Conservation (phyloP, 2,888 invertebrate genomes). For the Orthonevra nobilis region DNA sequence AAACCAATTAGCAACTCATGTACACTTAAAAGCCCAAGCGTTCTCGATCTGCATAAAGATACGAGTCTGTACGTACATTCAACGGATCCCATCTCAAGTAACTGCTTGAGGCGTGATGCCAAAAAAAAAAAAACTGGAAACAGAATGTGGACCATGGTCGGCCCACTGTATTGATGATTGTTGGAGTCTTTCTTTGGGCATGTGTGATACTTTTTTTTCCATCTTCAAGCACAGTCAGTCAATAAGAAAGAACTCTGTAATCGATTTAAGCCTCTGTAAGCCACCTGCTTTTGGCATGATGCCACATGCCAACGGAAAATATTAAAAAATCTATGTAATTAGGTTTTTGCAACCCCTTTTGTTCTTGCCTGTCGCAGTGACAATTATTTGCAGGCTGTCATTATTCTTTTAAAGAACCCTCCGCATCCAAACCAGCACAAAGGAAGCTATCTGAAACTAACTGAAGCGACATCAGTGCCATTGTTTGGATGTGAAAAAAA, state of each 20-base stretch:
- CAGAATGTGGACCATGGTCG: slow-evolving; percentile 50
- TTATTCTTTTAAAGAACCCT: neutral
- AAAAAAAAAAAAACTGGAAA: slow-evolving; percentile 48
- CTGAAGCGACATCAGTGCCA: slow-evolving; percentile 13
- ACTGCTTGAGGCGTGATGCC: slow-evolving; percentile 26
- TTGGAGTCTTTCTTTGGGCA: slow-evolving; percentile 20
- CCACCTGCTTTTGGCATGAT: slow-evolving; percentile 54
- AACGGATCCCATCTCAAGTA: slow-evolving; percentile 1
- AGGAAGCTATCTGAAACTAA: slow-evolving; percentile 19
- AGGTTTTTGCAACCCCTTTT: slow-evolving; percentile 12
- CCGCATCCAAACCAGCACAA: slow-evolving; percentile 9
- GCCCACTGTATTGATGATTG: slow-evolving; percentile 15
- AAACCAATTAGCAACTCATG: slow-evolving; percentile 1
- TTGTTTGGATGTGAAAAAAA: slow-evolving; percentile 12
- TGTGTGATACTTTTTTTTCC: slow-evolving; percentile 46
- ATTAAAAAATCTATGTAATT: slow-evolving; percentile 32
- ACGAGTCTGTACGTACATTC: slow-evolving; percentile 6
- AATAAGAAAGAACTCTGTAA: slow-evolving; percentile 27
- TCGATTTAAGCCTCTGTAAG: slow-evolving; percentile 43
- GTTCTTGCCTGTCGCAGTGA: neutral
- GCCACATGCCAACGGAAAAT: slow-evolving; percentile 45
- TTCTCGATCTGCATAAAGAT: slow-evolving; percentile 1
- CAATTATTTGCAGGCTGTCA: slow-evolving; percentile 22
- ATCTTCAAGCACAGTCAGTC: neutral
- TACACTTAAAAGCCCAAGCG: neutral